Evolutionary conservation across 2,888 invertebrate genomes (phyloP).

Genomic region (Cecidostiba fungosa): DNA sequence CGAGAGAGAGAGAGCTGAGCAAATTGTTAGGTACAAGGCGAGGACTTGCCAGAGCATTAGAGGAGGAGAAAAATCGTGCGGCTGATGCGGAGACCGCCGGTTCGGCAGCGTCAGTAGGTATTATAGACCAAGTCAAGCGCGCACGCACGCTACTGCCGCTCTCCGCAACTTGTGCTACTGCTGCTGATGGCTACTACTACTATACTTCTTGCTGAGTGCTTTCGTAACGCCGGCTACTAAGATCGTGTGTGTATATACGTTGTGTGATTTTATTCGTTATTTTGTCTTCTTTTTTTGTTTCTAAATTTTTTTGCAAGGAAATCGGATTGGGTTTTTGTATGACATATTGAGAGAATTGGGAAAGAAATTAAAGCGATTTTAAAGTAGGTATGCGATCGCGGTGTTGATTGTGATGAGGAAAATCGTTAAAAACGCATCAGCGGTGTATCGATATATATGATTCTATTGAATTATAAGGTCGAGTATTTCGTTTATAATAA

Average conservation of each 20-base stretch:
- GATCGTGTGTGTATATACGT: background rate
- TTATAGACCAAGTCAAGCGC: background rate
- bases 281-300: background rate
- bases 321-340: no score
- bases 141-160: background rate
- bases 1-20: background rate
- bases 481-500: no score
- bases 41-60: background rate
- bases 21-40: background rate
- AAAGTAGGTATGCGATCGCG: background rate
- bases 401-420: no score
- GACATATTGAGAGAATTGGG: no score
- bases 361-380: background rate
- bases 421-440: no score
- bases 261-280: background rate
- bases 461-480: no score
- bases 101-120: constrained; percentile 6
- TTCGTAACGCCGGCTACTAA: background rate
- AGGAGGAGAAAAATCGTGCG: background rate
- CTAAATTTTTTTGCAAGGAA: background rate
- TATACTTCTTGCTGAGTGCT: background rate
- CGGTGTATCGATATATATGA: no score
- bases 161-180: background rate
- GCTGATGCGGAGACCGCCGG: background rate
- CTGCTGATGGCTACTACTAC: background rate